A percentile compares a stretch with the other conserved stretches of the same genome.
Evolutionary conservation across 2,113 vertebrate genomes (phyloP).

Genomic region (Craseonycteris thonglongyai): DNA sequence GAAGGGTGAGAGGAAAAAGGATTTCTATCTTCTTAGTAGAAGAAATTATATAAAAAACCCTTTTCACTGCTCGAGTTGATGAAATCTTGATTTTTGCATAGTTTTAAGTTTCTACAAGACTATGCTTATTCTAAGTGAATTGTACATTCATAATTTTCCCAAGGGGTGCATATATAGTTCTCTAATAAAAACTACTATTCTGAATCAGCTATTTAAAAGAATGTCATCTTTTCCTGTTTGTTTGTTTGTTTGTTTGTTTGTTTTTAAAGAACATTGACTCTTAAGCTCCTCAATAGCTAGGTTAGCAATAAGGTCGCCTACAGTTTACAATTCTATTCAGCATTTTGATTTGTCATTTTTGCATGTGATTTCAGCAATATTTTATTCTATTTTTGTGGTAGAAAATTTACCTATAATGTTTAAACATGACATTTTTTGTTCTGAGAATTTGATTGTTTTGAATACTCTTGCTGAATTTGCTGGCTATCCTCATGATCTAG

Average conservation of each 20-base stretch:
- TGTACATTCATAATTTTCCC: not conserved
- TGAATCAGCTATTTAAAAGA: not conserved
- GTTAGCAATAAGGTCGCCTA: slow-evolving; percentile 28
- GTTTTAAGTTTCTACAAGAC: slow-evolving; percentile 59
- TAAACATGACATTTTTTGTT: slow-evolving; percentile 41
- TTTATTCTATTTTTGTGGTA: not conserved
- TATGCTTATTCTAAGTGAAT: slow-evolving; percentile 33
- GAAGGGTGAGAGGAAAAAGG: not conserved
- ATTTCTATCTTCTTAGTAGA: slow-evolving; percentile 3
- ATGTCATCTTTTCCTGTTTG: not conserved
- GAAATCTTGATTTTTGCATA: slow-evolving; percentile 59
- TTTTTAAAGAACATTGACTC: not conserved
- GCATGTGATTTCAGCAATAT: not conserved
- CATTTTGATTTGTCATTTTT: slow-evolving; percentile 46
- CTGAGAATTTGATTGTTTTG: slow-evolving; percentile 48
- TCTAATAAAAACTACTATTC: not conserved
- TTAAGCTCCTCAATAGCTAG: slow-evolving; percentile 7
- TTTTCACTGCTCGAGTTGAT: not conserved
- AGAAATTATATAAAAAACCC: not conserved
- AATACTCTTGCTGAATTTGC: slow-evolving; percentile 37
- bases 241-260: too few species aligned
- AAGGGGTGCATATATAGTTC: not conserved
- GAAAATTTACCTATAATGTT: slow-evolving; percentile 10
- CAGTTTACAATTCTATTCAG: slow-evolving; percentile 58
- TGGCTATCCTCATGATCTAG: not conserved